Conservation (phyloP, 2,113 vertebrate genomes). For the Tapirus terrestris region DNA sequence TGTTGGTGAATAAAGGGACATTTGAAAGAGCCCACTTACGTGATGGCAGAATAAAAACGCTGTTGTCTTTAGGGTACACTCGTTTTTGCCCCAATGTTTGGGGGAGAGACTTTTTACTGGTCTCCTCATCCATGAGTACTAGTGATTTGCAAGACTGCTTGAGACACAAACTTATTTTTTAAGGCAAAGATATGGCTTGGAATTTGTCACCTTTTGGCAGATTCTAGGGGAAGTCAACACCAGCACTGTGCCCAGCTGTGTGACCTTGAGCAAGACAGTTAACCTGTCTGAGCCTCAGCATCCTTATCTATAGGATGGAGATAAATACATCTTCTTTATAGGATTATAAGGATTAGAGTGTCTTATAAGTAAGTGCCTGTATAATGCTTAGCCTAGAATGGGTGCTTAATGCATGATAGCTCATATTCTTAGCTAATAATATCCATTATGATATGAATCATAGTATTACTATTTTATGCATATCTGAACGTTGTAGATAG, state of each 20-base stretch:
- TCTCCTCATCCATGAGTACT: not conserved
- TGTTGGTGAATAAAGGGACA: not conserved
- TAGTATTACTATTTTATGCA: fast-evolving
- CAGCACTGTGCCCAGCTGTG: not conserved
- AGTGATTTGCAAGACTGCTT: not conserved
- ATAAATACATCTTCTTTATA: not conserved
- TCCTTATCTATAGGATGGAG: not conserved
- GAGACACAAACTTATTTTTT: not conserved
- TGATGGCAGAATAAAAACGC: not conserved
- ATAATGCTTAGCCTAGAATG: not conserved
- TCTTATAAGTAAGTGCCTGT: not conserved
- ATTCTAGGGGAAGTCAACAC: not conserved
- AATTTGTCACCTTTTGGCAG: not conserved
- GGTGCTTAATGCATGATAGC: not conserved
- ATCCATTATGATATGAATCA: fast-evolving
- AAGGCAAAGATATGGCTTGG: not conserved
- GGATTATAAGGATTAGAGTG: not conserved
- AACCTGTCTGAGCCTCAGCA: not conserved
- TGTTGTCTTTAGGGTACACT: not conserved
- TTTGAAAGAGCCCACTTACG: not conserved
- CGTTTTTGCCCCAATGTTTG: not conserved
- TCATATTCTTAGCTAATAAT: not conserved
- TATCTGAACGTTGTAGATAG: not conserved
- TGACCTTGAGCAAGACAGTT: not conserved
- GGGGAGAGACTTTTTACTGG: not conserved